phyloP scores from a whole-genome alignment of 2,113 vertebrate genomes.

The Nannospalax galili region DNA sequence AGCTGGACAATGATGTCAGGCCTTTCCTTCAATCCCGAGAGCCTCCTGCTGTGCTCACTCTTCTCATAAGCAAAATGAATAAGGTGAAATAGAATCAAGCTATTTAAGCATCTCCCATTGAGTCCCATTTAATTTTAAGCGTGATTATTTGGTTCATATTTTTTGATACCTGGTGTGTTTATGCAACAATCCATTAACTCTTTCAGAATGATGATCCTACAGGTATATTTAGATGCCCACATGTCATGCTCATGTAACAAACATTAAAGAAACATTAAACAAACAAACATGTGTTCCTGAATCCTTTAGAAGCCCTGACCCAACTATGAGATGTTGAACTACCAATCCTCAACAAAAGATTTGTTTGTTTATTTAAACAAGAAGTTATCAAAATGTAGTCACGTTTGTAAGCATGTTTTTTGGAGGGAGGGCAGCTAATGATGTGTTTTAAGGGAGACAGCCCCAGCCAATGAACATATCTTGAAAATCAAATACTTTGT shows the following conservation, averaged over 20 bases:
- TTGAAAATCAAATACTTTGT: constrained; percentile 63
- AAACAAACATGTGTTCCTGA: not conserved
- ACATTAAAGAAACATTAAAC: not conserved
- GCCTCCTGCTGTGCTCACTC: not conserved
- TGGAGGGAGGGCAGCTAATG: not conserved
- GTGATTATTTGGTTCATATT: not conserved
- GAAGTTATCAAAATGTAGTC: constrained; percentile 17
- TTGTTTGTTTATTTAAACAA: constrained; percentile 54
- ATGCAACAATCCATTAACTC: not conserved
- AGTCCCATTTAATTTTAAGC: constrained; percentile 14
- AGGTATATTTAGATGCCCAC: too few species aligned
- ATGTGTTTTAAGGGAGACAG: constrained; percentile 17
- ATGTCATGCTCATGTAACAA: not conserved
- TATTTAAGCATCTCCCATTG: not conserved
- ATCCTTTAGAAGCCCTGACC: not conserved
- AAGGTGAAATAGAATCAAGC: not conserved
- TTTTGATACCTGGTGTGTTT: not conserved
- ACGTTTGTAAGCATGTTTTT: not conserved
- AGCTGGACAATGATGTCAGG: fast-evolving
- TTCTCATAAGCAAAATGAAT: not conserved
- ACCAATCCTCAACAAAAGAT: constrained; percentile 30
- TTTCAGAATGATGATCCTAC: not conserved
- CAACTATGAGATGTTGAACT: not conserved
- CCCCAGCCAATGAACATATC: not conserved
- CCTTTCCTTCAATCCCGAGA: not conserved